Percentiles rank a stretch among this genome's conserved stretches.
phyloP scores from a whole-genome alignment of 2,113 vertebrate species.

The Turnix velox region DNA sequence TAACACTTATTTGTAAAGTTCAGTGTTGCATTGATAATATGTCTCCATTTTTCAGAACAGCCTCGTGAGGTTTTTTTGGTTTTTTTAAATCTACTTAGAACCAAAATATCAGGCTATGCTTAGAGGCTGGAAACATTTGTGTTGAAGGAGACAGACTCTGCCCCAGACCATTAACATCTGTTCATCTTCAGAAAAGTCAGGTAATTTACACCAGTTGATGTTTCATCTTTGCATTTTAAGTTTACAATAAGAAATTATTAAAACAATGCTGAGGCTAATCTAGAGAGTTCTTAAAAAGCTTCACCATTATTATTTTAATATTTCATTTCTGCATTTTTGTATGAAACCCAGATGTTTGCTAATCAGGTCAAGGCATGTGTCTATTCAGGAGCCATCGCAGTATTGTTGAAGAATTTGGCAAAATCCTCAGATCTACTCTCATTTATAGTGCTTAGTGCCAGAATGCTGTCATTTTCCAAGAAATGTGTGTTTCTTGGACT shows the following conservation, averaged over 20 bases:
- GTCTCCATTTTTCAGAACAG: background rate
- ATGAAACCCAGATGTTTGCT: constrained; percentile 28
- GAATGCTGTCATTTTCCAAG: constrained; percentile 67
- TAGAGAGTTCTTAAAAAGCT: background rate
- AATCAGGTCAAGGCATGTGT: constrained; percentile 18
- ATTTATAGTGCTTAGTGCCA: constrained; percentile 39
- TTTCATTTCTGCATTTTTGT: background rate
- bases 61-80: too few species aligned
- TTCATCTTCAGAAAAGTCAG: background rate
- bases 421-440: constrained; percentile 12
- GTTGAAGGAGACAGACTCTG: background rate
- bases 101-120: background rate
- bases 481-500: constrained; percentile 61
- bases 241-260: background rate
- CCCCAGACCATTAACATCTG: background rate
- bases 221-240: background rate
- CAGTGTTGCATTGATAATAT: background rate
- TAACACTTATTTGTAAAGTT: background rate
- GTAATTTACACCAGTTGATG: background rate
- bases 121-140: background rate
- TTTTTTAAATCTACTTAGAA: background rate
- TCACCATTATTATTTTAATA: constrained; percentile 11
- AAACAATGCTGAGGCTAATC: background rate
- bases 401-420: constrained; percentile 9
- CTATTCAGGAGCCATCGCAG: constrained; percentile 6